Conservation (phyloP, 2,113 vertebrate genomes). For the Trematomus loennbergii region DNA sequence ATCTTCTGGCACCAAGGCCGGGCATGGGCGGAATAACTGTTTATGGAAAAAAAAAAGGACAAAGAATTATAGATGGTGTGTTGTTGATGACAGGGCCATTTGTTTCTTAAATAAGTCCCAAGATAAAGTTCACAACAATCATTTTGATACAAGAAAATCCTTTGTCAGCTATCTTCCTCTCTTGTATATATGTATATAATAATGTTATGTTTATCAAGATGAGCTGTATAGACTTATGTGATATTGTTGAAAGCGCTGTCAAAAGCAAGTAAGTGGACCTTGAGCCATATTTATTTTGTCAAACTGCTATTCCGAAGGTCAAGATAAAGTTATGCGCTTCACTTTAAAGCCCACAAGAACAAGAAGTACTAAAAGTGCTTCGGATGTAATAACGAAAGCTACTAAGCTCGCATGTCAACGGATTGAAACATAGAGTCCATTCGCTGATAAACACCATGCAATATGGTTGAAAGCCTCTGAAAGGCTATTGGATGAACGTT, state of each 20-base stretch:
- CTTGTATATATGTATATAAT: background rate
- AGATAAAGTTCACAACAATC: conserved; percentile 77
- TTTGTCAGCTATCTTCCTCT: conserved; percentile 51
- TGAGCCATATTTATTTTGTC: background rate
- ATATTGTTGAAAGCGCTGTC: background rate
- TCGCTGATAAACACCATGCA: background rate
- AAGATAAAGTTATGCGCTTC: background rate
- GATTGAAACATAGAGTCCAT: too few species aligned
- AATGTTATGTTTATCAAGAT: background rate
- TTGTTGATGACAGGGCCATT: conserved; percentile 76
- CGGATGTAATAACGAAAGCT: background rate
- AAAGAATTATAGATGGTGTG: conserved; percentile 77
- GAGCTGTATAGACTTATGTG: background rate
- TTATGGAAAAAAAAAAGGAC: conserved; percentile 63
- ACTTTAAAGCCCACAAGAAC: background rate
- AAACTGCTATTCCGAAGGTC: background rate
- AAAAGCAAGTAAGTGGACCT: background rate
- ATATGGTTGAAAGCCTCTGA: background rate
- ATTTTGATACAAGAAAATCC: conserved; percentile 58
- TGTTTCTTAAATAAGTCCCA: conserved; percentile 70
- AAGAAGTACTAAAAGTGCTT: background rate
- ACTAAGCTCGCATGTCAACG: background rate
- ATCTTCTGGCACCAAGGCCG: conserved; percentile 79
- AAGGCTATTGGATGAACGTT: background rate
- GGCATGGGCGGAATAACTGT: conserved; percentile 76